phyloP scores from a whole-genome alignment of 2,888 invertebrate species.

The Holacanthella duospinosa region DNA sequence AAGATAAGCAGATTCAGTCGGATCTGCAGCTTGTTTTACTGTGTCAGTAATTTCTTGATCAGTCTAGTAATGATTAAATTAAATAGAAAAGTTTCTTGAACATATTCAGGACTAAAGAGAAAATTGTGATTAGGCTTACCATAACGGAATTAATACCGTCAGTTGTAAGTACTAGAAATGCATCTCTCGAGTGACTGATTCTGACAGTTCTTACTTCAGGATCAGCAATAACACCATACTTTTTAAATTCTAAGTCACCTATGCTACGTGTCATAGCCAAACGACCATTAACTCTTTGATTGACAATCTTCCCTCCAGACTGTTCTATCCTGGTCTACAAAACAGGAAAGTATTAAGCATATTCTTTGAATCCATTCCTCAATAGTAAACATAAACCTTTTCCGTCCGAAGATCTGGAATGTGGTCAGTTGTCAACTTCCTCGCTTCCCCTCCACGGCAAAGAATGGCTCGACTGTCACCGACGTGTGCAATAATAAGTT shows the following conservation, averaged over 20 bases:
- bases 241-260: constrained; percentile 46
- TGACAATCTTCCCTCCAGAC: constrained; percentile 44
- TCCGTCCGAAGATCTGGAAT: constrained; percentile 43
- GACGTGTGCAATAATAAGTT: constrained; percentile 45
- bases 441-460: constrained; percentile 43
- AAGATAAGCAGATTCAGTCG: constrained; percentile 43
- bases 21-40: constrained; percentile 41
- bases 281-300: constrained; percentile 43
- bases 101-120: constrained; percentile 44
- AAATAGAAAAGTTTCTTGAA: constrained; percentile 40
- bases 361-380: not conserved
- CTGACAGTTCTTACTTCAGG: constrained; percentile 41
- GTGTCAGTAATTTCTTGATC: constrained; percentile 42
- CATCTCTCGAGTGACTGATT: constrained; percentile 40
- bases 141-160: constrained; percentile 46
- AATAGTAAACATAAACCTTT: constrained; percentile 35
- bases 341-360: not conserved
- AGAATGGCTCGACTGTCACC: constrained; percentile 47
- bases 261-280: constrained; percentile 47
- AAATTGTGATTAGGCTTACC: constrained; percentile 7
- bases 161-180: constrained; percentile 45
- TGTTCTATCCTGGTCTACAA: constrained; percentile 41
- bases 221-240: constrained; percentile 44
- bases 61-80: constrained; percentile 24
- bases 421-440: constrained; percentile 45